Conservation (phyloP, 2,888 invertebrate species). For the Tetragnatha montana region DNA sequence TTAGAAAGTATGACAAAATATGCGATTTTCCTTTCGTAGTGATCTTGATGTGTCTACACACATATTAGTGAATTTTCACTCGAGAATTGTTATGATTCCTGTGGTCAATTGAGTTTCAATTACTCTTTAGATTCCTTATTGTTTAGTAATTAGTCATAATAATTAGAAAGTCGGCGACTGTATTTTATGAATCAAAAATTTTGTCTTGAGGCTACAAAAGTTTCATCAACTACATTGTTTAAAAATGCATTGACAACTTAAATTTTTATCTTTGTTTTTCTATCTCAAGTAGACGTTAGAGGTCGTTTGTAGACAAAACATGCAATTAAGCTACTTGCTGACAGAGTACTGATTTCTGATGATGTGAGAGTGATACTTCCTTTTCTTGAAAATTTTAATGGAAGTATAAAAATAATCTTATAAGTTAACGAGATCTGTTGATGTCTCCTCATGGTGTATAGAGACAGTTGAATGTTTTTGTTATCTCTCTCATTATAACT, state of each 20-base stretch:
- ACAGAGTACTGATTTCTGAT: background rate
- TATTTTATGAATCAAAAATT: too few relatives aligned
- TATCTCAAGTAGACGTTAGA: too few relatives aligned
- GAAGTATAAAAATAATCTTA: background rate
- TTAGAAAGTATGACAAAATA: too few relatives aligned
- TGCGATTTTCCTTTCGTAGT: too few relatives aligned
- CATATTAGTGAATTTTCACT: too few relatives aligned
- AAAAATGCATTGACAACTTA: background rate
- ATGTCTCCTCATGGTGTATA: slow-evolving; percentile 1
- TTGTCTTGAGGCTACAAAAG: too few relatives aligned
- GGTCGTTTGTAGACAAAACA: background rate
- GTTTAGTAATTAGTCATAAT: too few relatives aligned
- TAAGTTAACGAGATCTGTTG: slow-evolving; percentile 4
- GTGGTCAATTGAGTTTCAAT: too few relatives aligned
- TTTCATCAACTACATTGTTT: slow-evolving; percentile 9
- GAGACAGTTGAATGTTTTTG: slow-evolving; percentile 1
- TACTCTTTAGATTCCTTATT: too few relatives aligned
- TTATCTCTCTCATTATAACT: slow-evolving; percentile 10
- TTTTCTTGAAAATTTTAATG: background rate
- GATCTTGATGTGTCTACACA: too few relatives aligned
- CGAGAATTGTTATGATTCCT: too few relatives aligned
- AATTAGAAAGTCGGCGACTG: too few relatives aligned
- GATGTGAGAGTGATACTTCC: background rate
- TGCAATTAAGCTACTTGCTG: background rate
- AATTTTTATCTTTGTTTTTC: background rate